A percentile compares a stretch with the other conserved stretches of the same genome.
These are phyloP conservation scores for Troglohyphantes excavatus DNA, from an alignment of 2,888 invertebrate species.

Conservation along the genomic window DNA sequence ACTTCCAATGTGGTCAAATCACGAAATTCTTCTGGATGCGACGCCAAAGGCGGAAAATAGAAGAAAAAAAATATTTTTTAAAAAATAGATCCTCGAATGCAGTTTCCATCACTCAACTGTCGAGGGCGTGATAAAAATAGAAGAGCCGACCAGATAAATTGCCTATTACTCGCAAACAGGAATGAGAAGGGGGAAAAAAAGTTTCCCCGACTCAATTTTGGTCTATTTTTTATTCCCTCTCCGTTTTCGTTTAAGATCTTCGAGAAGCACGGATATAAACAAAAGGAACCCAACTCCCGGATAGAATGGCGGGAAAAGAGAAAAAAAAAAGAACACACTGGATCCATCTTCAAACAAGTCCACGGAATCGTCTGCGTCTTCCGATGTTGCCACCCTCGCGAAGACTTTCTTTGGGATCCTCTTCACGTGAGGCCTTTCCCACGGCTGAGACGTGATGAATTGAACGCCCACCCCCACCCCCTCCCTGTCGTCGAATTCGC, in stretches of 20 bases:
- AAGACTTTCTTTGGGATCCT: constrained; percentile 25
- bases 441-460: constrained; percentile 64
- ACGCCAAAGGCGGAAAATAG: constrained; percentile 16
- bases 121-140: constrained; percentile 64
- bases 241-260: constrained; percentile 47
- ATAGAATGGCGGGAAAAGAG: constrained; percentile 13
- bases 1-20: constrained; percentile 42
- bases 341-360: constrained; percentile 39
- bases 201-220: constrained; percentile 51
- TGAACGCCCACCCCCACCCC: not conserved
- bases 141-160: constrained; percentile 58
- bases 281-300: constrained; percentile 47
- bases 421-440: constrained; percentile 67
- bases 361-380: constrained; percentile 54
- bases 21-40: not conserved
- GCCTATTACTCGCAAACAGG: constrained; percentile 71
- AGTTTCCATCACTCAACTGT: constrained; percentile 42
- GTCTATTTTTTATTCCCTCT: constrained; percentile 50
- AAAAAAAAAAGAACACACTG: not conserved
- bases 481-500: not conserved
- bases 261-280: constrained; percentile 35
- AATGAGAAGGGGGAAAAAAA: constrained; percentile 28
- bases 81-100: constrained; percentile 49
- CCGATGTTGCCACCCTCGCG: constrained; percentile 37
- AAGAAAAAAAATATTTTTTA: not conserved